A percentile compares a stretch with the other conserved stretches of the same genome.
Evolutionary conservation across 2,888 invertebrate species (phyloP).

Genomic region (Aphodius sticticus): DNA sequence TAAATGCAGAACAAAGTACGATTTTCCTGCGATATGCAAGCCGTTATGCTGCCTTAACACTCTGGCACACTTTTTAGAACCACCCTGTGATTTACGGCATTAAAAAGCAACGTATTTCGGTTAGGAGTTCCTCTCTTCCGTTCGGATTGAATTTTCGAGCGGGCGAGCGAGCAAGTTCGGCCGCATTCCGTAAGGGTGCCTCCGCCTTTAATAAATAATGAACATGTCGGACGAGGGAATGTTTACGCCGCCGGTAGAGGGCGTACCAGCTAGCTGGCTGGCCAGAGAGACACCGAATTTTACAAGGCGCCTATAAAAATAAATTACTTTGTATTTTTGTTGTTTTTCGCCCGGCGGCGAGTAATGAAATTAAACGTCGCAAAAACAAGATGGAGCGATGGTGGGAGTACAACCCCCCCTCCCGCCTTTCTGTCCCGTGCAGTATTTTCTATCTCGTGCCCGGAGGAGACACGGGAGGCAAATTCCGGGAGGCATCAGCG

Average conservation of each 20-base stretch:
- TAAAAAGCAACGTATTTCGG: neutral
- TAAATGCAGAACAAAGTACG: too few species aligned
- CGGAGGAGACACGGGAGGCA: constrained; percentile 6
- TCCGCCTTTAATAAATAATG: constrained; percentile 19
- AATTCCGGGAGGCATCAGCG: constrained; percentile 10
- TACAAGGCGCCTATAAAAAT: constrained; percentile 13
- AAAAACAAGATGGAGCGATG: constrained; percentile 16
- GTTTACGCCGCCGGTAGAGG: neutral
- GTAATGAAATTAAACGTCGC: constrained; percentile 24
- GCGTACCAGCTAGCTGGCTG: constrained; percentile 8
- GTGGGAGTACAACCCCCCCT: neutral
- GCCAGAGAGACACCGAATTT: constrained; percentile 8
- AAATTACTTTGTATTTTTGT: constrained; percentile 18
- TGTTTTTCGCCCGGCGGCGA: neutral
- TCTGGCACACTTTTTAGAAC: neutral
- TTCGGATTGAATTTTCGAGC: neutral
- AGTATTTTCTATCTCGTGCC: neutral
- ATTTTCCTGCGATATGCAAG: too few species aligned
- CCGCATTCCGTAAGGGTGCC: neutral
- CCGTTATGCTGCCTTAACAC: too few species aligned
- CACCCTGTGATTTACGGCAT: neutral
- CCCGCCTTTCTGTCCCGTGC: neutral
- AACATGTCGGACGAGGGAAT: constrained; percentile 9
- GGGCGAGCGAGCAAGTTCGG: neutral
- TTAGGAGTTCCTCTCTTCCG: neutral